Conservation (phyloP, 2,113 vertebrate genomes). For the Echinops telfairi region DNA sequence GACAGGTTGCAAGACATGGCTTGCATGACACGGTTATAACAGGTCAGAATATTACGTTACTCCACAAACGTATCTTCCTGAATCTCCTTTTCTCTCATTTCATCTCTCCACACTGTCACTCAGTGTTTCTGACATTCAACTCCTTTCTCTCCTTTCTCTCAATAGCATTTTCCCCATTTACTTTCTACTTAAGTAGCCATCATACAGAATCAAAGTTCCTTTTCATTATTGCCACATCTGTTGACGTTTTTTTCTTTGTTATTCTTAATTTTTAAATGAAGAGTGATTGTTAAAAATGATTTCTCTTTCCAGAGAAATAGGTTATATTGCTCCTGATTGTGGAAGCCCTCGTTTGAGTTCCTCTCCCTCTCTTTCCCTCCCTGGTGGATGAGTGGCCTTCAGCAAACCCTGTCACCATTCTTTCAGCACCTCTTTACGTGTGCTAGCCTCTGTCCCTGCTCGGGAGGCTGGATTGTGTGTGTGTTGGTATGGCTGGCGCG, state of each 20-base stretch:
- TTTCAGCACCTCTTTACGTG: not conserved
- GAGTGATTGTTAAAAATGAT: not conserved
- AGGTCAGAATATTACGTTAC: constrained; percentile 43
- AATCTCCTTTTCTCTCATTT: constrained; percentile 13
- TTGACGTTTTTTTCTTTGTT: not conserved
- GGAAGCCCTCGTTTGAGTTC: not conserved
- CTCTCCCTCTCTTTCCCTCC: not conserved
- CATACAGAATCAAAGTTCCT: not conserved
- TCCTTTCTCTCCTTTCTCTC: not conserved
- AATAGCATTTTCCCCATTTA: not conserved
- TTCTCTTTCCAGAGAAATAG: not conserved
- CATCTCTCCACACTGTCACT: not conserved
- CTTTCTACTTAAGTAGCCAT: not conserved
- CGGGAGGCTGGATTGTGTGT: not conserved
- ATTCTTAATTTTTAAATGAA: not conserved
- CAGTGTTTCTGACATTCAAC: not conserved
- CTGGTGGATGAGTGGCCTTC: not conserved
- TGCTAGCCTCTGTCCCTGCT: not conserved
- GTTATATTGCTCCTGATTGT: not conserved
- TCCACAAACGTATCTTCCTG: constrained; percentile 19
- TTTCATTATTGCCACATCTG: not conserved
- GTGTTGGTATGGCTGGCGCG: not conserved
- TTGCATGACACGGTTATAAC: not conserved
- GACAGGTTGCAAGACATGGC: constrained; percentile 22
- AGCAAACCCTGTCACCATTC: not conserved